Base-by-base conservation (phyloP, 2,797 vertebrate species). In the Channa striata region DNA sequence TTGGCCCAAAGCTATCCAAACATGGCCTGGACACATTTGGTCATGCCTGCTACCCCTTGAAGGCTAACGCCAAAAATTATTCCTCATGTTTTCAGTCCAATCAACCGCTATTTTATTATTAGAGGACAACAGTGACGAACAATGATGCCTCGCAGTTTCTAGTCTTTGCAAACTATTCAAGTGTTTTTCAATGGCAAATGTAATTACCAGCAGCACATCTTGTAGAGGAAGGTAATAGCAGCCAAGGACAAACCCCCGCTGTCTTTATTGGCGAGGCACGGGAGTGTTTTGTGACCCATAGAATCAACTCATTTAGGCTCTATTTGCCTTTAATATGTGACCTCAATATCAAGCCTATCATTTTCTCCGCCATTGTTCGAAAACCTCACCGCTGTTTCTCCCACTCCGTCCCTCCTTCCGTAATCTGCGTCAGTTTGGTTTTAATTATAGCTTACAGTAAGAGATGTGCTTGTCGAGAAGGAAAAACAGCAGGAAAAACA, bases 371-470 rank as follows among this genome's bases (percentile, higher is more conserved):
- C 70, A 80, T 88, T 87, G 80, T 89, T 88, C 37, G 9, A 43
- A 84, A 67, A 61, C 51, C 63, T 72, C 43, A 4, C 68, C 12
- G 9, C 77, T 46, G 53, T 50, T 43, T 60, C 72, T 67, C 72
- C 25, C 59, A 3, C 79, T 68, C 74, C 10, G 63, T 68, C 65
- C 34, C 70, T 80, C 50, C 82, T 83, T 73, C 87, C 23, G 82
- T 88, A 81, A 88, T 88, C 85, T 86, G 83, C 74, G 13, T 80
- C 78, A 59, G 75, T 83, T 85, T 68, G 76, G 66, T 72, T 84
- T 83, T 89, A 87, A 93, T 91, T 89, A 90, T 67, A 89, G 87
- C 67, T 76, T 86, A 59, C 85, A 90, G 88, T 87, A 85, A 84
- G 85, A 68, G 75, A 85, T 63, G 78, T 71, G 74, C 57, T 74